Base-by-base conservation (phyloP, 2,797 vertebrate genomes). In the Macropus fuliginosus region DNA sequence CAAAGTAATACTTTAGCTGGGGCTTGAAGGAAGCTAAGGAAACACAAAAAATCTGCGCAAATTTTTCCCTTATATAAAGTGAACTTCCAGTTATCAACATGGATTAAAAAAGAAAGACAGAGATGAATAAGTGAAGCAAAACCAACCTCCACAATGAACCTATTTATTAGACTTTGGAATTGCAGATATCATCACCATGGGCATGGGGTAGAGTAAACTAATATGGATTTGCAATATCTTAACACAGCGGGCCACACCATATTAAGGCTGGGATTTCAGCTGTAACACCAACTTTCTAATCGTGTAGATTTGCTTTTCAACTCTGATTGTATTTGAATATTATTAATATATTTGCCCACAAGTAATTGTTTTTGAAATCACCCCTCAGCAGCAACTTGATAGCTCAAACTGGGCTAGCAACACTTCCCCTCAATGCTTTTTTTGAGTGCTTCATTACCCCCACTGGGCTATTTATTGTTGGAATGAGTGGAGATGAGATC, bases 361-460 rank as follows among this genome's bases (percentile, higher is more conserved):
- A 97, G 94, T 97, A 98, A 97, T 94, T 21, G 0, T 96, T 98
- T 97, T 97, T 93, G 95, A 98, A 94, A 96, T 97, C 95, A 97
- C 97, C 97, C 95, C 40, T 89, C 96, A 91, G 92, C 97, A 97
- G 95, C 94, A 97, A 96, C 98, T 95, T 93, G 97, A 95, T 96
- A 95, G 97, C 92, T 98, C 97, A 96, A 94, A 96, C 97, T 98
- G 96, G 90, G 98, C 95, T 97, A 93, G 87, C 24, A 97, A 90
- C 96, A 96, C 97, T 98, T 97, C 95, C 93, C 59, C 97, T 98
- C 92, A 56, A 94, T 3, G 97, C 92, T 95, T 89, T 50, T 97
- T 95, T 94, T 97, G 98, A 98, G 96, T 96, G 94, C 95, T 98
- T 98, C 97, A 97, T 97, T 98, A 97, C 92, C 97, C 97, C 96